These are phyloP conservation scores for Crotalus horridus DNA, from an alignment of 2,113 vertebrate genomes.

Conservation along the genomic window DNA sequence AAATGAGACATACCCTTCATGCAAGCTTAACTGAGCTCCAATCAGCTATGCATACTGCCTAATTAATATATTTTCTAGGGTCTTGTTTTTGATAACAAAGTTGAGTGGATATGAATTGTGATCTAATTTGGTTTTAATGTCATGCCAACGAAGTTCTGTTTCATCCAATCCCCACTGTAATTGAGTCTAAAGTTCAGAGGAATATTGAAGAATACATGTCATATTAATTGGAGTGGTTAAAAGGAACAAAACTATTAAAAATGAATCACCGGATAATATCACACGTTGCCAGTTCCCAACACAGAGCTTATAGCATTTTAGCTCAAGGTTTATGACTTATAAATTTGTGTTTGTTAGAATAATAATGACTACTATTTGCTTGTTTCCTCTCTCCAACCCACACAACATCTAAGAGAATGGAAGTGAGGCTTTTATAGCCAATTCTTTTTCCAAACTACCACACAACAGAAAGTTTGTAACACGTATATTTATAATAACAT, in stretches of 20 bases:
- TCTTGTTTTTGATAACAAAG: constrained; percentile 28
- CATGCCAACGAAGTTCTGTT: constrained; percentile 32
- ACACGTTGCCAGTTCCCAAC: constrained; percentile 14
- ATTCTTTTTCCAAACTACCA: constrained; percentile 10
- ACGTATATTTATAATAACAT: constrained; percentile 26
- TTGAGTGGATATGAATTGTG: constrained; percentile 44
- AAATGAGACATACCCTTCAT: constrained; percentile 27
- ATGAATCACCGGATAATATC: constrained; percentile 34
- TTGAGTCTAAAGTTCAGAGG: constrained; percentile 43
- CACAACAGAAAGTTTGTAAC: constrained; percentile 25
- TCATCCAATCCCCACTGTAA: constrained; percentile 43
- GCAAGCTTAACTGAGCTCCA: constrained; percentile 34
- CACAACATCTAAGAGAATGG: neutral
- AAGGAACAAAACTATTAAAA: constrained; percentile 7
- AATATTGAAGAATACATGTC: constrained; percentile 36
- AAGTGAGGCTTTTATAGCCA: constrained; percentile 1
- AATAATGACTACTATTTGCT: constrained; percentile 17
- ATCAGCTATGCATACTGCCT: constrained; percentile 36
- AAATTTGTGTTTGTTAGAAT: neutral
- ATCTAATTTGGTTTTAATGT: constrained; percentile 44
- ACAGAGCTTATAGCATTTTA: neutral
- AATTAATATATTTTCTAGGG: constrained; percentile 48
- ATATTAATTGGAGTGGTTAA: constrained; percentile 48
- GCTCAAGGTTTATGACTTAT: constrained; percentile 6
- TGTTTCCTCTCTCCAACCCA: neutral